Base-by-base conservation (phyloP, 2,113 vertebrate genomes). In the Myiozetetes cayanensis region DNA sequence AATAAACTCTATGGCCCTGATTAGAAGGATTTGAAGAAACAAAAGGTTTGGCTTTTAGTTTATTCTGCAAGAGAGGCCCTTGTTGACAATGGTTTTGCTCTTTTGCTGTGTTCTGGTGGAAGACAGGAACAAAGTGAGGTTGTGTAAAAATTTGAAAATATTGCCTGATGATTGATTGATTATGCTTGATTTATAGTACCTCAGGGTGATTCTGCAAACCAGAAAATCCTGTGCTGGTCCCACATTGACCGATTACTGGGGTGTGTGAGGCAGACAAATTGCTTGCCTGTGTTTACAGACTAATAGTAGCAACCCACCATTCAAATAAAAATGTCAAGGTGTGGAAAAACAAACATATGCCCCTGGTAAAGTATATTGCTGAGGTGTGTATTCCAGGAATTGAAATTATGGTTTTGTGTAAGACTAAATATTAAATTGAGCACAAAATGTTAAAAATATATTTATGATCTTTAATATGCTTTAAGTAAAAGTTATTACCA, bases 261-360 rank as follows among this genome's bases (percentile, higher is more conserved):
- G 30, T 46, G 21, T 65, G 61, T 47, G 61, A 84, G 23, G 47
- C 6, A 92, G 80, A 93, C 19, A 78, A 92, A 94, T 92, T 78
- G 49, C 46, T 89, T 1, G 0, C 46, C 62, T 70, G 10, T 89
- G 70, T 85, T 96, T 92, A 82, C 52, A 84, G 61, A 61, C 31
- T 75, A 90, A 92, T 39, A 87, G 76, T 33, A 90, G 80, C 88
- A 94, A 87, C 23, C 28, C 23, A 65, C 56, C 22, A 61, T 93
- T 90, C 65, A 76, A 94, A 95, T 95, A 96, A 96, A 97, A 96
- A 87, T 35, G 52, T 90, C 88, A 87, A 35, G n/a, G 53, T 81
- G 44, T 52, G 17, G 76, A 61, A 93, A 93, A 93, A 65, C 39
- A 95, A 95, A 67, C 37, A 49, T 75, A 84, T 62, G 44, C 44